These are phyloP conservation scores for Pangasius krempfi DNA, from an alignment of 2,797 vertebrate species.

Conservation along the genomic window DNA sequence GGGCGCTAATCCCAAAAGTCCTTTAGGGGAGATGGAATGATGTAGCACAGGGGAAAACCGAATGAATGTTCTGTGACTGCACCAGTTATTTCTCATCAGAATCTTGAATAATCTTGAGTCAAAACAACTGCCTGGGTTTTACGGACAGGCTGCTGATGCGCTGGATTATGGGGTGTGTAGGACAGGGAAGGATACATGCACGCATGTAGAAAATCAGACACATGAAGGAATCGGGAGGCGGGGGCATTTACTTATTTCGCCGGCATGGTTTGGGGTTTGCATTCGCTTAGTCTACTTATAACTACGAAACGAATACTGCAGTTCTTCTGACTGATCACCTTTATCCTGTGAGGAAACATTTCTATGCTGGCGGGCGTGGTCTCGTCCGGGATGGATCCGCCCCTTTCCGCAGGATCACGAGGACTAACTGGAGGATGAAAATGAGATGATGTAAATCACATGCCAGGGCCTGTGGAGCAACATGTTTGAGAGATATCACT, in stretches of 20 bases:
- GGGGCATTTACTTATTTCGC: background rate
- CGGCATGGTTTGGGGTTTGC: background rate
- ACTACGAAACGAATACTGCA: background rate
- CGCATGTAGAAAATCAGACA: too few relatives aligned
- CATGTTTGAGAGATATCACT: too few relatives aligned
- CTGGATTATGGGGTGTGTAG: background rate
- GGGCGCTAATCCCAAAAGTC: background rate
- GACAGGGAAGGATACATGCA: background rate
- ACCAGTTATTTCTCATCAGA: background rate
- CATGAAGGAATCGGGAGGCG: background rate
- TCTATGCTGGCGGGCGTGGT: background rate
- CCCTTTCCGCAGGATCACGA: background rate
- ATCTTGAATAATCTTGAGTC: background rate
- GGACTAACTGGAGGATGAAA: too few relatives aligned
- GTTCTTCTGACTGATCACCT: background rate
- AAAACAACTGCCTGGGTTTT: background rate
- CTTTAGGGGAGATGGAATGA: conserved; percentile 2
- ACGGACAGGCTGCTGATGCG: background rate
- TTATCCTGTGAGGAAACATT: background rate
- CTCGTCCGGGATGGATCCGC: background rate
- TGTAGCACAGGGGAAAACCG: background rate
- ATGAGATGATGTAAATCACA: background rate
- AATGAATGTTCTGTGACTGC: background rate
- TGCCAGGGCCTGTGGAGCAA: too few relatives aligned
- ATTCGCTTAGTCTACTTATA: background rate